Evolutionary conservation across 2,888 invertebrate genomes (phyloP).

Genomic region (Lochmaea capreae): DNA sequence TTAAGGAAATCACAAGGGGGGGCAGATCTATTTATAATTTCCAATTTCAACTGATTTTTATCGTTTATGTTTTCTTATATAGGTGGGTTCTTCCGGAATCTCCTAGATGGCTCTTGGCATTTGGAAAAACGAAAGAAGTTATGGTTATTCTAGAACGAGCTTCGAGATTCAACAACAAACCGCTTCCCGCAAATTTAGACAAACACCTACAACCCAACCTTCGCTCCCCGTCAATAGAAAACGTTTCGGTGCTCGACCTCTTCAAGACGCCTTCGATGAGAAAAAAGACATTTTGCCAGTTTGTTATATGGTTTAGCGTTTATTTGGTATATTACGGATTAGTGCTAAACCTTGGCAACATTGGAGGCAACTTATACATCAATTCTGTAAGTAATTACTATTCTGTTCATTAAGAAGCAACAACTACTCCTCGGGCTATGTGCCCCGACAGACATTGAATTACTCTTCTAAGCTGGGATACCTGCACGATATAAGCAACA

Average conservation of each 20-base stretch:
- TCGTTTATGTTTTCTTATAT: not conserved
- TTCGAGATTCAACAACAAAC: conserved; percentile 74
- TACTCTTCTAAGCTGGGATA: no score
- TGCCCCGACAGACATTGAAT: no score
- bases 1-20: no score
- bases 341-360: conserved; percentile 78
- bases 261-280: conserved; percentile 75
- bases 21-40: no score
- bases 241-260: conserved; percentile 72
- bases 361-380: conserved; percentile 80
- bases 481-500: no score
- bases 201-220: conserved; percentile 71
- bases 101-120: conserved; percentile 80
- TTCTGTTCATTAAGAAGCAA: no score
- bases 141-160: conserved; percentile 74
- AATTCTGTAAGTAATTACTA: conserved; percentile 72
- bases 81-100: conserved; percentile 86
- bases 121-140: conserved; percentile 79
- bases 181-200: conserved; percentile 76
- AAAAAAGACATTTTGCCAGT: conserved; percentile 77
- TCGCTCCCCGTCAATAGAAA: conserved; percentile 62
- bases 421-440: no score
- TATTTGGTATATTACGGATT: conserved; percentile 84
- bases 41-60: no score
- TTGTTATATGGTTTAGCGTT: conserved; percentile 81